These are phyloP conservation scores for Linurgus olivaceus DNA, from an alignment of 2,797 vertebrate species.

Conservation along the genomic window DNA sequence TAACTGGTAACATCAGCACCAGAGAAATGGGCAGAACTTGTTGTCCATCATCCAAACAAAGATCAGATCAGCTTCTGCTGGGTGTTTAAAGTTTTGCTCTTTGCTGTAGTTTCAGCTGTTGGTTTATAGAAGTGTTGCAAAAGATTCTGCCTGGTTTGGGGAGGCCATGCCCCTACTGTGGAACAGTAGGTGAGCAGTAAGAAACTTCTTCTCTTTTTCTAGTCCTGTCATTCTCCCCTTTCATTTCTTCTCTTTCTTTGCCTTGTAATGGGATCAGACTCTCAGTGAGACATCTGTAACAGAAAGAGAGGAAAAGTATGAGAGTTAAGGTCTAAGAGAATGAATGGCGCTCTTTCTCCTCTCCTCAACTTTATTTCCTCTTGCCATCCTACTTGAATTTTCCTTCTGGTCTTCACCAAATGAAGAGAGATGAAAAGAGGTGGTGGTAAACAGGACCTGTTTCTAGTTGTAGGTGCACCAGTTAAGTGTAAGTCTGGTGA, in stretches of 20 bases:
- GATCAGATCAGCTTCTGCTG: background rate
- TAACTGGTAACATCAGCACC: background rate
- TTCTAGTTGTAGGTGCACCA: background rate
- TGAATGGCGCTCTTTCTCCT: background rate
- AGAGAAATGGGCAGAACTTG: background rate
- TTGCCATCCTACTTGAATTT: background rate
- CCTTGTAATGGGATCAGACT: background rate
- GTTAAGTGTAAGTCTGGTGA: background rate
- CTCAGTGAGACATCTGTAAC: fast-evolving
- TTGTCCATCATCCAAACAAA: background rate
- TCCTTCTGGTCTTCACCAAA: background rate
- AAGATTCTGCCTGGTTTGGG: background rate
- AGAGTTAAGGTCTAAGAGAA: background rate
- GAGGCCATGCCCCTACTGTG: background rate
- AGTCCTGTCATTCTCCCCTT: background rate
- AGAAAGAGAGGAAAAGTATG: background rate
- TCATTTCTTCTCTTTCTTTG: background rate
- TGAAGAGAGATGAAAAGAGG: background rate
- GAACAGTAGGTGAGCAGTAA: background rate
- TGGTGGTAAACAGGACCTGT: background rate
- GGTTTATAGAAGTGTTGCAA: background rate
- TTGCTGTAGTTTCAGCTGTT: background rate
- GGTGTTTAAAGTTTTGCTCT: background rate
- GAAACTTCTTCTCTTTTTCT: background rate
- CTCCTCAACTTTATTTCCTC: background rate